Evolutionary conservation across 2,888 invertebrate genomes (phyloP), one percentile per base, ranked within the genome.

Genomic region (Trichopoda pennipes): DNA sequence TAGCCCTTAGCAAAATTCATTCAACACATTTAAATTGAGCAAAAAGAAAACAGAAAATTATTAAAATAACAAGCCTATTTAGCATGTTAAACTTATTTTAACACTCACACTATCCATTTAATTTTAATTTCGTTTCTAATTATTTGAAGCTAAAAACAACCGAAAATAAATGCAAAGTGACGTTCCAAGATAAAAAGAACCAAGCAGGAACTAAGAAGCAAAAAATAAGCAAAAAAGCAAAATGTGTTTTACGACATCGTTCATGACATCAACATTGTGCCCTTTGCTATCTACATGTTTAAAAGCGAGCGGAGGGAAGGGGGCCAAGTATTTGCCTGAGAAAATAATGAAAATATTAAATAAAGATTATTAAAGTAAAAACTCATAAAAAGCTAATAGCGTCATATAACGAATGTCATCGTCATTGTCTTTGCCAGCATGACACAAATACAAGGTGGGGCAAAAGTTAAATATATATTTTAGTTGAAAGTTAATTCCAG

Each of bases 341-440:
- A 77, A 19, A 64, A 77, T 77, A 14, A 19, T 63, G 35, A 69
- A 63, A 49, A 56, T 49, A 53, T 69, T 53, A 56, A 64, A 58
- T 42, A 78, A 64, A 61, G 10, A 28, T 60, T n/a, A 76, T 35
- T 32, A 32, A 23, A 60, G 21, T 51, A 68, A 21, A n/a, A 61
- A 32, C 14, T 35, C 53, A 10, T 49, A 77, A 53, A 74, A 68
- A 74, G 55, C 79, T 74, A 80, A 80, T 80, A 74, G 68, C 68
- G 79, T 49, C 79, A 74, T 68, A 58, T 79, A 73, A 32, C 63
- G 32, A 47, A 19, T 44, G 38, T 14, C 28, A 63, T 44, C 49
- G 17, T 19, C 32, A 64, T 47, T 47, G 10, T 28, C 6, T 10
- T 55, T 16, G 58, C 17, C 44, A 60, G 28, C 23, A 51, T 28